These are phyloP conservation scores for Leptinotarsa juncta DNA, from an alignment of 2,888 invertebrate species.

Conservation along the genomic window DNA sequence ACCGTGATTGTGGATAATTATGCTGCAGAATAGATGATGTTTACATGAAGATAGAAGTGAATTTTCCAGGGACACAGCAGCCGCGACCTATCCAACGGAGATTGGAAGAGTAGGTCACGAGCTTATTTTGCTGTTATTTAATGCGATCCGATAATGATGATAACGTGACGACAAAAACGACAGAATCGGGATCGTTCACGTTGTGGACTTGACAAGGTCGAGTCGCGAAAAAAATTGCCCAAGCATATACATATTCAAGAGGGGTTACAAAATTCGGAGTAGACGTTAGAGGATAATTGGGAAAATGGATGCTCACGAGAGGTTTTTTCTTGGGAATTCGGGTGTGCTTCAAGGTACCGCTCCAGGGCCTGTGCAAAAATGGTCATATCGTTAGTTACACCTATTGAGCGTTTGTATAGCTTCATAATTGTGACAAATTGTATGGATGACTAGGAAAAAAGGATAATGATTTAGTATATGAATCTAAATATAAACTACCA, in stretches of 20 bases:
- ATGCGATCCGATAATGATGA: conserved; percentile 36
- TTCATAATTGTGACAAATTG: too few relatives aligned
- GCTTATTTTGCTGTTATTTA: conserved; percentile 35
- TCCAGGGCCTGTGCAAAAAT: too few relatives aligned
- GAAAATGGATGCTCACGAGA: not conserved
- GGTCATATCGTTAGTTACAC: too few relatives aligned
- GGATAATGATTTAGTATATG: too few relatives aligned
- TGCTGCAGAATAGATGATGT: conserved; percentile 33
- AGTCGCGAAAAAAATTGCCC: not conserved
- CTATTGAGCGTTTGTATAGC: too few relatives aligned
- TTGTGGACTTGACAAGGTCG: not conserved
- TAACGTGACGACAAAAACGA: conserved; percentile 31
- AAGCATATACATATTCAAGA: not conserved
- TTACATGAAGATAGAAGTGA: conserved; percentile 29
- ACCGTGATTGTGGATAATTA: conserved; percentile 27
- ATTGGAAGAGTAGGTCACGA: conserved; percentile 15
- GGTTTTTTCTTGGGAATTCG: too few relatives aligned
- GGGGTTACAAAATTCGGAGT: not conserved
- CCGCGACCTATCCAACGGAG: conserved; percentile 21
- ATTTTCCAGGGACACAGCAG: not conserved
- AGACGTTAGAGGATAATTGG: not conserved
- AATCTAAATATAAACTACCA: too few relatives aligned
- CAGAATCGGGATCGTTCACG: not conserved
- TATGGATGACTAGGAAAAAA: too few relatives aligned
- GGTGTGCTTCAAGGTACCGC: too few relatives aligned